Evolutionary conservation across 2,888 invertebrate species (phyloP), one percentile per base, ranked within the genome.

Genomic region (Strigamia transsilvanica): DNA sequence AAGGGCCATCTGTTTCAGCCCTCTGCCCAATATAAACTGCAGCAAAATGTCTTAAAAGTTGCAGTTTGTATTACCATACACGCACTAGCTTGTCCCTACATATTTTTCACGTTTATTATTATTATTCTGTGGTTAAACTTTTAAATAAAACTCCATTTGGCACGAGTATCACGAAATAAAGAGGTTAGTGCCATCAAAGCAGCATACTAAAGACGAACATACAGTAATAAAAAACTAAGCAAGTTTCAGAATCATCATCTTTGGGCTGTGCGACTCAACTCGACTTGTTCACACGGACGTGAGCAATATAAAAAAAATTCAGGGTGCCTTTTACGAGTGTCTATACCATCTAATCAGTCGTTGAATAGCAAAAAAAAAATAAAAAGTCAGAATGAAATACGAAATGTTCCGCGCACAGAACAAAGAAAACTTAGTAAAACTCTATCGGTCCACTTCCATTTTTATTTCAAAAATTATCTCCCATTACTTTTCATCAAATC

Each of bases 101-200:
- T 27, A 27, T 38, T 9, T 7, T 38, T 6, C 4, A 38, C 10
- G 10, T 38, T 38, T 38, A 38, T 38, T 38, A 38, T 38, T 38
- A 38, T 38, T 38, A 38, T 38, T 38, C 38, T 38, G 38, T 38
- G 38, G 38, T 38, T 38, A 38, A 38, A 38, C 38, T 38, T 46
- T 46, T 51, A 51, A 51, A 51, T 51, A 51, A 51, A 51, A 51
- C 18, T 51, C 51, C 51, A 18, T 15, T 51, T 51, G 51, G 51
- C 18, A 18, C 51, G 51, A 5, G 18, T 51, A 51, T 18, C 18
- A 6, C 12, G 51, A 51, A 51, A 51, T 51, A 51, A 51, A 51
- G 15, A 18, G 51, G 51, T 18, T 38, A 51, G 6, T 18, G 51
- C 51, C 51, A 51, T 51, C n/a, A 10, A 51, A 51, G 27, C 27